Conservation (phyloP, 2,888 invertebrate species). For the Antheraea assamensis region DNA sequence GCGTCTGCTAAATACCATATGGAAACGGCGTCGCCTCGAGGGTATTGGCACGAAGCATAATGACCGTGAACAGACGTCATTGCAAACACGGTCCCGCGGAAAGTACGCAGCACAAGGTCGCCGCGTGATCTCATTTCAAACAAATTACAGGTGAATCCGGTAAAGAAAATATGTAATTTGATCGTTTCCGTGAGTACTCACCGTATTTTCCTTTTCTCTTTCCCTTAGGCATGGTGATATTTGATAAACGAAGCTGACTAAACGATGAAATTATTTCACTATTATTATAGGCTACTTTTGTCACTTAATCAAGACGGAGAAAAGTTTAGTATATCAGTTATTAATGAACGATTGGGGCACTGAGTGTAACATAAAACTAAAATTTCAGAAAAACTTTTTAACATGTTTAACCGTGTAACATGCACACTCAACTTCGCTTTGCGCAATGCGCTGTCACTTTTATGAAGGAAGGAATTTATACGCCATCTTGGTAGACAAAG, state of each 20-base stretch:
- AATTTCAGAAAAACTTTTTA: conserved; percentile 88
- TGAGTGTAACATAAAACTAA: conserved; percentile 87
- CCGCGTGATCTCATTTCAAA: conserved; percentile 74
- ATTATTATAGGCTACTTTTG: conserved; percentile 66
- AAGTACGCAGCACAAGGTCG: conserved; percentile 74
- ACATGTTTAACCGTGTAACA: conserved; percentile 84
- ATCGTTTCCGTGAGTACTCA: conserved; percentile 58
- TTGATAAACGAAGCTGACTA: conserved; percentile 58
- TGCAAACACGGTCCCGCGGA: conserved; percentile 52
- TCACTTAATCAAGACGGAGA: conserved; percentile 89
- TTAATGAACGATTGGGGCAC: conserved; percentile 86
- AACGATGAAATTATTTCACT: conserved; percentile 80
- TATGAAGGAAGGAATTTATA: conserved; percentile 40
- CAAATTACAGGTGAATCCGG: conserved; percentile 49
- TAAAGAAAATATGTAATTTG: conserved; percentile 19
- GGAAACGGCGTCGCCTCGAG: conserved; percentile 33
- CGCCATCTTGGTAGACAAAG: conserved; percentile 59
- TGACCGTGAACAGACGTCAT: conserved; percentile 58
- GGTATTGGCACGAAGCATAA: conserved; percentile 41
- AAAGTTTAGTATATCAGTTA: conserved; percentile 88
- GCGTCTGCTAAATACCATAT: conserved; percentile 43
- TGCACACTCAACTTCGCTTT: conserved; percentile 76
- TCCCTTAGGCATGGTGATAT: conserved; percentile 88
- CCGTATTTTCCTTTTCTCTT: conserved; percentile 89
- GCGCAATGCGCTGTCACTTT: conserved; percentile 73